Percentiles rank a stretch among this genome's conserved stretches.
Conservation (phyloP, 92 coral and sea anemone species). For the Diadumene lineata region DNA sequence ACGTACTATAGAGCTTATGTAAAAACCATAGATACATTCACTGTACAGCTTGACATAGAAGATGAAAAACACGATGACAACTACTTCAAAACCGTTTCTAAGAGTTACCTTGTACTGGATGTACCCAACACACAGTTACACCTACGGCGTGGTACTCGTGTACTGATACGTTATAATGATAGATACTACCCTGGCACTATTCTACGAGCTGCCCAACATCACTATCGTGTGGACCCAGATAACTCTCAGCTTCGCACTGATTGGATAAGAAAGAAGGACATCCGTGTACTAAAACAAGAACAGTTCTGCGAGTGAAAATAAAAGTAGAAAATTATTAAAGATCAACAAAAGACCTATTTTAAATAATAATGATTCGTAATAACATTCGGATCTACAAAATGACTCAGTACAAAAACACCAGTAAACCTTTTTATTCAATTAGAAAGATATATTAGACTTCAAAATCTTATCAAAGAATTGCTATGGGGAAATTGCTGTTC, state of each 20-base stretch:
- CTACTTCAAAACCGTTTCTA: background rate
- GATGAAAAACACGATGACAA: background rate
- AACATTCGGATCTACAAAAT: too few relatives aligned
- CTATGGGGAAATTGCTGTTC: too few relatives aligned
- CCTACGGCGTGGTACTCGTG: conserved; percentile 15
- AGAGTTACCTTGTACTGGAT: conserved; percentile 12
- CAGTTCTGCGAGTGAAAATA: conserved; percentile 13
- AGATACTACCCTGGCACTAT: conserved; percentile 21
- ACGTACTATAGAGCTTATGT: conserved; percentile 14
- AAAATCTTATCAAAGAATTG: too few relatives aligned
- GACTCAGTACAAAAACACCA: too few relatives aligned
- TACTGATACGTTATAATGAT: background rate
- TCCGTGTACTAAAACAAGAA: conserved; percentile 10
- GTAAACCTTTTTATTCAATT: too few relatives aligned
- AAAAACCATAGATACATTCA: background rate
- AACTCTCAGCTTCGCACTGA: background rate
- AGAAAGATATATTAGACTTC: too few relatives aligned
- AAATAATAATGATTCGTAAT: conserved; percentile 9
- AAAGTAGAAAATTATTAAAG: background rate
- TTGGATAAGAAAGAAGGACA: background rate
- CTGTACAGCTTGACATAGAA: conserved; percentile 11
- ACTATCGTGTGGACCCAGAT: conserved; percentile 5
- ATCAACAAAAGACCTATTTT: background rate
- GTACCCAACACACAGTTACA: conserved; percentile 17
- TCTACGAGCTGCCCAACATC: too few relatives aligned